Evolutionary conservation across 2,888 invertebrate genomes (phyloP).

Genomic region (Listrodromus nycthemerus): DNA sequence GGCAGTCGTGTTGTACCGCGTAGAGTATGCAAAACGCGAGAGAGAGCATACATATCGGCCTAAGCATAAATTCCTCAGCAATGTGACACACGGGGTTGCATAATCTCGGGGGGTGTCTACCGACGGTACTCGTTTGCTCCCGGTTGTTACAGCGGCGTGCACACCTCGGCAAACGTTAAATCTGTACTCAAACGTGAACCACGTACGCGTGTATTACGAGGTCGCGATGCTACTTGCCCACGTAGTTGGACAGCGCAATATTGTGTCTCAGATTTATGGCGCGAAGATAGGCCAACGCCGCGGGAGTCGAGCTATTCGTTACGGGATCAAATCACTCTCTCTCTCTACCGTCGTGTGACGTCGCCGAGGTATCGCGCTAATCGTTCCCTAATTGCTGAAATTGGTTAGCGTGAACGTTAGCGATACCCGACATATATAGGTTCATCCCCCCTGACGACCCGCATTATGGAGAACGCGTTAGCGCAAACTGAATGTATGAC

Average conservation of each 20-base stretch:
- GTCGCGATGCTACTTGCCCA: constrained; percentile 23
- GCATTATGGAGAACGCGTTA: constrained; percentile 13
- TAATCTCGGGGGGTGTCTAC: constrained; percentile 77
- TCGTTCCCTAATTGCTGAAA: constrained; percentile 78
- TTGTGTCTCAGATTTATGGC: constrained; percentile 70
- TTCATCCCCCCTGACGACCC: background rate
- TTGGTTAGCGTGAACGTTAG: constrained; percentile 59
- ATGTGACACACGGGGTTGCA: constrained; percentile 80
- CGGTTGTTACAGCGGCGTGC: constrained; percentile 41
- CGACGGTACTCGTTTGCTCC: constrained; percentile 77
- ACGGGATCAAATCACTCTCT: constrained; percentile 65
- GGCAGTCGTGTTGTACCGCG: constrained; percentile 29
- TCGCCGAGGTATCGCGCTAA: constrained; percentile 69
- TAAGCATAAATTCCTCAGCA: constrained; percentile 84
- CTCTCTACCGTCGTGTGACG: constrained; percentile 52
- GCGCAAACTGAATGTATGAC: constrained; percentile 44
- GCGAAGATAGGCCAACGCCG: constrained; percentile 64
- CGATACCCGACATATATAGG: constrained; percentile 1
- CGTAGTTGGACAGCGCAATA: constrained; percentile 55
- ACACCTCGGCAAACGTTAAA: constrained; percentile 44
- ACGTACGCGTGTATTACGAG: constrained; percentile 49
- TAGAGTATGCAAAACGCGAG: constrained; percentile 63
- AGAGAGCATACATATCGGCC: constrained; percentile 79
- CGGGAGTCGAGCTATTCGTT: constrained; percentile 63
- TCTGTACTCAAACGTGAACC: constrained; percentile 41